These are phyloP conservation scores for Nudaria mundana DNA, from an alignment of 2,888 invertebrate genomes.

Conservation along the genomic window DNA sequence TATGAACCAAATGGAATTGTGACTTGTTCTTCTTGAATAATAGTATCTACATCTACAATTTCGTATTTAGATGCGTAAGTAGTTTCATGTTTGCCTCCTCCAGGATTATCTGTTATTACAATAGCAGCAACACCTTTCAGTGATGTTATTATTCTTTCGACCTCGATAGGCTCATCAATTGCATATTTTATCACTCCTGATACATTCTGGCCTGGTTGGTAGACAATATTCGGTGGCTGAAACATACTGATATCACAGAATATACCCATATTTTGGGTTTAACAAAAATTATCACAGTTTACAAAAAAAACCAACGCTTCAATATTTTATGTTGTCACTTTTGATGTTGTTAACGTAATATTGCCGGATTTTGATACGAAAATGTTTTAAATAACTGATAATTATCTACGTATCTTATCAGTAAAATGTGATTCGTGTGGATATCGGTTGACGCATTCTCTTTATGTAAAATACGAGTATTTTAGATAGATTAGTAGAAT, in stretches of 20 bases:
- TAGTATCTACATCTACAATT: slow-evolving; percentile 2
- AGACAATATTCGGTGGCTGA: slow-evolving; percentile 33
- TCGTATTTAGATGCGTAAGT: not conserved
- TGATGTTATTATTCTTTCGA: slow-evolving; percentile 24
- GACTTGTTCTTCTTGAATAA: not conserved
- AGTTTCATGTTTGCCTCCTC: not conserved
- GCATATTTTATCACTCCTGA: slow-evolving; percentile 42
- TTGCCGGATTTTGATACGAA: not conserved
- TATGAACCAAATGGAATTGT: slow-evolving; percentile 23
- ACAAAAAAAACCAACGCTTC: not conserved
- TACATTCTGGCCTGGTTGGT: slow-evolving; percentile 34
- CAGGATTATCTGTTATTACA: not conserved
- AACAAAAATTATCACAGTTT: not conserved
- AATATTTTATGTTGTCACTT: not conserved
- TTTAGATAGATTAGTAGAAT: no score
- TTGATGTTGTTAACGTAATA: not conserved
- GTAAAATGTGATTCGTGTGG: not conserved
- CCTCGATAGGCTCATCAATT: slow-evolving; percentile 36
- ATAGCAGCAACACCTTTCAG: slow-evolving; percentile 1
- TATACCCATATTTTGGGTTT: slow-evolving; percentile 36
- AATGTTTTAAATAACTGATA: not conserved
- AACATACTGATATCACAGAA: slow-evolving; percentile 39
- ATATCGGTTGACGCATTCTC: not conserved
- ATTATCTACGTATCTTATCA: not conserved
- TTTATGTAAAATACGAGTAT: no score